phyloP scores from a whole-genome alignment of 2,888 invertebrate genomes.

The Synergus itoensis region DNA sequence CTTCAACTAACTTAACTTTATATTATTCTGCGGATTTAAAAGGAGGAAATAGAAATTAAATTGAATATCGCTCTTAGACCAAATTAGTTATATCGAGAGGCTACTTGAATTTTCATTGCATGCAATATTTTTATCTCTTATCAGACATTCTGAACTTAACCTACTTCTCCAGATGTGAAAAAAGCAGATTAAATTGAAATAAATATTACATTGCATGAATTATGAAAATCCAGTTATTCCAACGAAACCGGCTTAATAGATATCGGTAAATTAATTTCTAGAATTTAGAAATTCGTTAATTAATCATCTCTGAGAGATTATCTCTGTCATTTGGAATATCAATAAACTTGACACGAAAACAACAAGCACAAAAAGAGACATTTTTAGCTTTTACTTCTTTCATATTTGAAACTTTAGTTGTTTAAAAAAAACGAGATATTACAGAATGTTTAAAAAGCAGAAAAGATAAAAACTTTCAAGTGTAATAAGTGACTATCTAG shows the following conservation, averaged over 20 bases:
- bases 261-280: not conserved
- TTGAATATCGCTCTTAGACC: not conserved
- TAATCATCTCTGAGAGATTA: not conserved
- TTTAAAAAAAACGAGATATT: too few relatives aligned
- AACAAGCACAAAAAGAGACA: not conserved
- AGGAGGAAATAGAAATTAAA: not conserved
- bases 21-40: not conserved
- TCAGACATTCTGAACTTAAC: slow-evolving; percentile 11
- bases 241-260: not conserved
- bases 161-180: not conserved
- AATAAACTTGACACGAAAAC: not conserved
- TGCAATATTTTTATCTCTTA: slow-evolving; percentile 6
- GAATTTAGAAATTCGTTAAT: not conserved
- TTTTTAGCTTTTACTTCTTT: not conserved
- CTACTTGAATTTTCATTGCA: not conserved
- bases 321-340: not conserved
- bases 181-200: not conserved
- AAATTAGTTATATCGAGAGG: not conserved
- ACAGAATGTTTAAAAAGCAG: not conserved
- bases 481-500: not conserved
- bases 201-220: not conserved
- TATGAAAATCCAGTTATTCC: not conserved
- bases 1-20: not conserved
- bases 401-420: not conserved
- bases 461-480: not conserved